Conservation (phyloP, 2,113 vertebrate genomes). For the Pavo muticus region DNA sequence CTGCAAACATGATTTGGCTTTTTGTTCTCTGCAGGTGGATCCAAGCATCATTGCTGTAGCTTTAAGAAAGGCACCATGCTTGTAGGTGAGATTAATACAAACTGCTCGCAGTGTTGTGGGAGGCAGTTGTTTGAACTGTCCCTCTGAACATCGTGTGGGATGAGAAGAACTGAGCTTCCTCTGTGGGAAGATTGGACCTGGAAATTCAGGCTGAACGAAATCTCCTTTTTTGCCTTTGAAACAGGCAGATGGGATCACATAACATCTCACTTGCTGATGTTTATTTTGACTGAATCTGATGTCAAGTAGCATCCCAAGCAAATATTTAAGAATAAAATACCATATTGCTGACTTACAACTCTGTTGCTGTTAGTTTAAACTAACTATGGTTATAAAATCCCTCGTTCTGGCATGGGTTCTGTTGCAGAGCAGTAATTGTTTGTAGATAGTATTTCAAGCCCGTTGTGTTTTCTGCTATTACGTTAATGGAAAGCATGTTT, state of each 20-base stretch:
- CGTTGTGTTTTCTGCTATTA: not conserved
- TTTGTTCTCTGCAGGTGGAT: not conserved
- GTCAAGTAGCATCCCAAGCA: slow-evolving; percentile 19
- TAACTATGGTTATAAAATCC: not conserved
- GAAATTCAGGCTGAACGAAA: slow-evolving; percentile 5
- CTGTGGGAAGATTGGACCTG: not conserved
- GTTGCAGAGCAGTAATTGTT: slow-evolving; percentile 11
- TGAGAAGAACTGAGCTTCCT: not conserved
- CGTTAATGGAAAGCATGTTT: not conserved
- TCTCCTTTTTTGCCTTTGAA: not conserved
- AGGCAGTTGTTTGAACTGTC: accelerated
- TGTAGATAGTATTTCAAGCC: not conserved
- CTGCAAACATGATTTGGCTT: not conserved
- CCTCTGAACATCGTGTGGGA: not conserved
- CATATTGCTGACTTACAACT: slow-evolving; percentile 24
- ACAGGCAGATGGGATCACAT: slow-evolving; percentile 27
- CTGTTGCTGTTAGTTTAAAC: not conserved
- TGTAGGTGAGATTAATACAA: not conserved
- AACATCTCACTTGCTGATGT: not conserved
- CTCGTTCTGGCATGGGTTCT: not conserved
- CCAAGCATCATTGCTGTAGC: not conserved
- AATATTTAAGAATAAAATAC: slow-evolving; percentile 46
- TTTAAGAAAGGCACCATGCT: not conserved
- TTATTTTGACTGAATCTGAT: slow-evolving; percentile 51
- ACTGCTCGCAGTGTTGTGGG: not conserved